These are phyloP conservation scores for Cantharis rufa DNA, from an alignment of 2,888 invertebrate species.

Conservation along the genomic window DNA sequence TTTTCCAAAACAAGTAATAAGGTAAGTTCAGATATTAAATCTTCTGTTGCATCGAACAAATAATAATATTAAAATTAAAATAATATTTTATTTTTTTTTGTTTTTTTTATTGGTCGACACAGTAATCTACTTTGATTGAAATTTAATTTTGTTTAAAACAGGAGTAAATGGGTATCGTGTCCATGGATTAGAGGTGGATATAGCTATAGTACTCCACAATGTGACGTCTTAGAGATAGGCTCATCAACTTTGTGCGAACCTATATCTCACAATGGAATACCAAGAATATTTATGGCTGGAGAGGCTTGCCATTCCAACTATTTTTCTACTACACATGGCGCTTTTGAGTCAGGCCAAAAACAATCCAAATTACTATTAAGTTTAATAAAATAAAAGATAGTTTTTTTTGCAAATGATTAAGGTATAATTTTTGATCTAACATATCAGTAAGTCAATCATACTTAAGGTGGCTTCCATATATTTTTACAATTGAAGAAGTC, in stretches of 20 bases:
- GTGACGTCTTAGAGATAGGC: conserved; percentile 55
- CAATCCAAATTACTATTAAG: conserved; percentile 57
- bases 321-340: conserved; percentile 72
- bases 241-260: conserved; percentile 55
- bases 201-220: conserved; percentile 60
- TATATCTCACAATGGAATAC: conserved; percentile 50
- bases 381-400: conserved; percentile 8
- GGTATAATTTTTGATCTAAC: neutral
- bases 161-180: conserved; percentile 62
- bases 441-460: neutral
- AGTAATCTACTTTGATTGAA: neutral
- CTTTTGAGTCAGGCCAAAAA: conserved; percentile 62
- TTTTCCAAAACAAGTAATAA: conserved; percentile 54
- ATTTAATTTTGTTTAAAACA: conserved; percentile 2
- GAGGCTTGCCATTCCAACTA: conserved; percentile 64
- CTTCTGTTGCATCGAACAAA: no score
- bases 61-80: no score
- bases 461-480: neutral
- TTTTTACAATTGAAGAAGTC: no score
- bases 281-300: conserved; percentile 65
- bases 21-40: conserved; percentile 44
- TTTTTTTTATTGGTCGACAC: conserved; percentile 18
- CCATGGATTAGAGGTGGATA: conserved; percentile 63
- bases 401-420: neutral
- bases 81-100: no score